Percentiles rank a stretch among this genome's conserved stretches.
Conservation (phyloP, 1,140 invertebrate genomes). For the Bombus huntii region DNA sequence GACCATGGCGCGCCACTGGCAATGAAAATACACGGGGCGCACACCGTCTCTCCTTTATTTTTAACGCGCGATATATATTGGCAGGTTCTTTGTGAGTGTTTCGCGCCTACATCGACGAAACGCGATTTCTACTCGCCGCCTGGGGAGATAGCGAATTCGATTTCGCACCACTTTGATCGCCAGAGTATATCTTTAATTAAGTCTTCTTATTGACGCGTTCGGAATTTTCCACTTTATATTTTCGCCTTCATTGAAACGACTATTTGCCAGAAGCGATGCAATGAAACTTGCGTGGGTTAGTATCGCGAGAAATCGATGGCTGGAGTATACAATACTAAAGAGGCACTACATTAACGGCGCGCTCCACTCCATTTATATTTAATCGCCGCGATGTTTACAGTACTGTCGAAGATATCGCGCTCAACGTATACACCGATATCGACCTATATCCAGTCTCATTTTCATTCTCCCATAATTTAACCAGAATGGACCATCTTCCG, state of each 20-base stretch:
- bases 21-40: slow-evolving; percentile 57
- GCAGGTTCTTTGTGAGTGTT: slow-evolving; percentile 33
- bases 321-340: no score
- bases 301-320: background rate
- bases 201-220: background rate
- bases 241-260: background rate
- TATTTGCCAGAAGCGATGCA: background rate
- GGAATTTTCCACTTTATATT: background rate
- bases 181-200: slow-evolving; percentile 3
- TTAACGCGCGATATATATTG: slow-evolving; percentile 50
- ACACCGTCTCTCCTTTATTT: slow-evolving; percentile 47
- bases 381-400: background rate
- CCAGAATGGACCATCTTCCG: background rate
- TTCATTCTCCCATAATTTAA: no score
- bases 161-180: slow-evolving; percentile 16
- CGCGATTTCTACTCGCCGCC: background rate
- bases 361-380: background rate
- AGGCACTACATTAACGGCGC: background rate
- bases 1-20: slow-evolving; percentile 44
- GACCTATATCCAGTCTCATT: background rate
- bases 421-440: background rate
- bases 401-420: background rate
- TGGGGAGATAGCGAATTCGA: slow-evolving; percentile 8
- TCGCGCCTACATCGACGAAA: background rate
- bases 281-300: background rate